Percentiles rank a stretch among this genome's conserved stretches.
phyloP scores from a whole-genome alignment of 2,888 invertebrate genomes.

The Xestia rhomboidea region DNA sequence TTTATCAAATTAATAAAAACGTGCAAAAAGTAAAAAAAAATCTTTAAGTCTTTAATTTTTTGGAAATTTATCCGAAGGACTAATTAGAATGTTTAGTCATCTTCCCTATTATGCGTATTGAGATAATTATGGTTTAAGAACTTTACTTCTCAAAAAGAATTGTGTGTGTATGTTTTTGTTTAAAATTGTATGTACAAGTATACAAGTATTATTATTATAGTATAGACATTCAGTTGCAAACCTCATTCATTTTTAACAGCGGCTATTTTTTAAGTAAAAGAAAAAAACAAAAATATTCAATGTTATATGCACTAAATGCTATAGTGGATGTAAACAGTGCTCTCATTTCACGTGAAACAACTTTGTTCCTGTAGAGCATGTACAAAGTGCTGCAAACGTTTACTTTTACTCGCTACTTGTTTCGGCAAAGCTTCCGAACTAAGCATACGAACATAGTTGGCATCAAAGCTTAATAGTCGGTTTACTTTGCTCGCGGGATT shows the following conservation, averaged over 20 bases:
- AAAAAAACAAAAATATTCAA: no score
- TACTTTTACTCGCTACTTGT: constrained; percentile 40
- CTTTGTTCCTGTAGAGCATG: constrained; percentile 17
- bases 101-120: background rate
- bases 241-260: background rate
- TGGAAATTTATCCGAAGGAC: no score
- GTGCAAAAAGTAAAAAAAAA: no score
- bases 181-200: no score
- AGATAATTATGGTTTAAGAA: no score
- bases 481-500: constrained; percentile 13
- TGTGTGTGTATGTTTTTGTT: no score
- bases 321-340: background rate
- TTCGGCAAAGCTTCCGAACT: constrained; percentile 31
- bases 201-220: no score
- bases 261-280: no score
- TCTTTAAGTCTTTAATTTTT: no score
- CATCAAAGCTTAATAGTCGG: constrained; percentile 16
- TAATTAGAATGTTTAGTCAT: no score
- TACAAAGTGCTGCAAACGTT: constrained; percentile 44
- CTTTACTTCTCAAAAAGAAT: no score
- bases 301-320: constrained; percentile 8
- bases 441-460: constrained; percentile 17
- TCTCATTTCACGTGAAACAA: constrained; percentile 31
- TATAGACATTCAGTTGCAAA: background rate
- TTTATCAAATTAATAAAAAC: no score